Percentiles rank a stretch among this genome's conserved stretches.
phyloP scores from a whole-genome alignment of 2,797 vertebrate genomes.

The Nyctibius grandis region DNA sequence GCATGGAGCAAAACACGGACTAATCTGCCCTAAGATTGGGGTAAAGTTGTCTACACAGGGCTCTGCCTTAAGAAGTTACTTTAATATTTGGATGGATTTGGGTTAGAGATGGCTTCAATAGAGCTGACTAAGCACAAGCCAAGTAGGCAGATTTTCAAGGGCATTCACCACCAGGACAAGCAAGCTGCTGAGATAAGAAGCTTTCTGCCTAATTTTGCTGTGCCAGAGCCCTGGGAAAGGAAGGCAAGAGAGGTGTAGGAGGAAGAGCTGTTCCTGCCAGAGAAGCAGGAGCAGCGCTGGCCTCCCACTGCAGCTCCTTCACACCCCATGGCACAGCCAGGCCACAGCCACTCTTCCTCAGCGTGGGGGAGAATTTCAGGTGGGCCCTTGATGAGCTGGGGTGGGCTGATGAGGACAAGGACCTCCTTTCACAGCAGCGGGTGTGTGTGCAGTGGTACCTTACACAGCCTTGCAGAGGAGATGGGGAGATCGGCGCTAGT shows the following conservation, averaged over 20 bases:
- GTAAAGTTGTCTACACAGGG: neutral
- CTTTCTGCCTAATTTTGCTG: slow-evolving; percentile 22
- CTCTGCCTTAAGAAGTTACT: neutral
- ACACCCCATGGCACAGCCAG: neutral
- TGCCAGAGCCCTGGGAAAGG: neutral
- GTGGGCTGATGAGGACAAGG: neutral
- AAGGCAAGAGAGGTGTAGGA: neutral
- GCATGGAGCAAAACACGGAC: neutral
- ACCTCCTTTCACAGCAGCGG: neutral
- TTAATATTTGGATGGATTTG: slow-evolving; percentile 9
- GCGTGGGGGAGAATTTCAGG: fast-evolving
- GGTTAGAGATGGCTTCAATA: slow-evolving; percentile 9
- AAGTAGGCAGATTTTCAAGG: slow-evolving; percentile 56
- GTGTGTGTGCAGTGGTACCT: neutral
- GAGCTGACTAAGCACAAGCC: slow-evolving; percentile 13
- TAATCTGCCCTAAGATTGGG: neutral
- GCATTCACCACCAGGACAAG: slow-evolving; percentile 2
- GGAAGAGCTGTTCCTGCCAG: neutral
- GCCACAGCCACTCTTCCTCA: neutral
- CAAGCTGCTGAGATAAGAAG: slow-evolving; percentile 45
- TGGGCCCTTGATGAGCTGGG: neutral
- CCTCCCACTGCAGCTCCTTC: neutral
- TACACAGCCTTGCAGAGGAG: neutral
- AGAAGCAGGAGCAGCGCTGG: neutral
- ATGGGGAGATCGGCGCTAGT: fast-evolving